A percentile compares a stretch with the other conserved stretches of the same genome.
Conservation (phyloP, 2,113 vertebrate genomes). For the Dromiciops gliroides region DNA sequence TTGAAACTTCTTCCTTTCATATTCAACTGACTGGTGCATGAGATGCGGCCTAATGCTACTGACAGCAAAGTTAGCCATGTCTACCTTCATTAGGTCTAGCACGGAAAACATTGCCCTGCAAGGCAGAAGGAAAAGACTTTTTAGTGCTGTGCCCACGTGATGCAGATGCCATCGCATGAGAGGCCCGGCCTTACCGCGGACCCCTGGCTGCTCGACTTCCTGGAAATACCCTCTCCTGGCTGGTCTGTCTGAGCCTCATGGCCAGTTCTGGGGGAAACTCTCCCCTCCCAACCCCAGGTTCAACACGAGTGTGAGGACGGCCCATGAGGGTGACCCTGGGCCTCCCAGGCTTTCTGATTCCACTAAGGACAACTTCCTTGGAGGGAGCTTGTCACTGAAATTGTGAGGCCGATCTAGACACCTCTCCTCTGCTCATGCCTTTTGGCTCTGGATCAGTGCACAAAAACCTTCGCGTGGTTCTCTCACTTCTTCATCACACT, state of each 20-base stretch:
- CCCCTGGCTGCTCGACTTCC: not conserved
- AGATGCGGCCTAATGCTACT: conserved; percentile 94
- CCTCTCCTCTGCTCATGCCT: too few species aligned
- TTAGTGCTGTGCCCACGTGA: not conserved
- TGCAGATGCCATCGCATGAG: conserved; percentile 24
- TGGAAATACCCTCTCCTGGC: too few species aligned
- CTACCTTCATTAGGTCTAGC: conserved; percentile 97
- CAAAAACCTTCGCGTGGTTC: too few species aligned
- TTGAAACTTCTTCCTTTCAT: conserved; percentile 98
- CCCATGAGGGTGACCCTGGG: too few species aligned
- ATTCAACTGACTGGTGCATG: conserved; percentile 97
- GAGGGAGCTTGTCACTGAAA: too few species aligned
- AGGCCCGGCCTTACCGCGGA: not conserved
- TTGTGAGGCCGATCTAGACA: not conserved
- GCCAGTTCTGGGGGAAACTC: too few species aligned
- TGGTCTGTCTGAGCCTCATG: not conserved
- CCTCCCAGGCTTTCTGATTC: not conserved
- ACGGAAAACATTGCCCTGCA: conserved; percentile 94
- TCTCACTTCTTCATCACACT: too few species aligned
- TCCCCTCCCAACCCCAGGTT: not conserved
- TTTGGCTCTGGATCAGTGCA: too few species aligned
- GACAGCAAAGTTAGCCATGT: conserved; percentile 97
- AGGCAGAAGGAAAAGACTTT: conserved; percentile 69
- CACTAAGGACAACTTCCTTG: too few species aligned
- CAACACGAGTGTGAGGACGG: not conserved